These are phyloP conservation scores for Dendrophyllia cribrosa DNA, from an alignment of 64 coral and sea anemone species.

Conservation along the genomic window DNA sequence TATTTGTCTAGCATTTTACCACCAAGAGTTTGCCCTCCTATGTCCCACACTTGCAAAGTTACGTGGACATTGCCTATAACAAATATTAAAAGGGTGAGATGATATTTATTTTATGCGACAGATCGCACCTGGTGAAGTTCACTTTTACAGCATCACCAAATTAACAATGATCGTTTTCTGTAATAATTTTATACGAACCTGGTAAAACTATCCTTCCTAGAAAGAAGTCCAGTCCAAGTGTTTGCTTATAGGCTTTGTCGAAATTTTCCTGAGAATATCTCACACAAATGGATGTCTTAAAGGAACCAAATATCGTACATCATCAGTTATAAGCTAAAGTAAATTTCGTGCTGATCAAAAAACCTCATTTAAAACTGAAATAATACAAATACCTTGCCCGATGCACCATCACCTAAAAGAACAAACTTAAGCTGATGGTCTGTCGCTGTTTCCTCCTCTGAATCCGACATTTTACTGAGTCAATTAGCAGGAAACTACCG, in stretches of 20 bases:
- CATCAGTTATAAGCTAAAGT: not conserved
- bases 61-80: constrained; percentile 87
- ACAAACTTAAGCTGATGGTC: constrained; percentile 99
- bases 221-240: constrained; percentile 96
- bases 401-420: constrained; percentile 94
- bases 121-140: not conserved
- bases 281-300: constrained; percentile 94
- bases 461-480: constrained; percentile 80
- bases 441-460: constrained; percentile 89
- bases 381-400: constrained; percentile 80
- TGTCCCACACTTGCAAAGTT: constrained; percentile 98
- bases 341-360: not conserved
- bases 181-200: constrained; percentile 35
- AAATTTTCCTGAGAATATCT: constrained; percentile 97
- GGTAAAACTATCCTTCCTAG: constrained; percentile 86
- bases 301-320: not conserved
- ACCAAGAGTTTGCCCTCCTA: constrained; percentile 96
- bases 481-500: not conserved
- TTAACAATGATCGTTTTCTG: not conserved
- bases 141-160: not conserved
- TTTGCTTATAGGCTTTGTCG: constrained; percentile 96
- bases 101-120: not conserved
- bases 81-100: not conserved
- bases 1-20: constrained; percentile 99
- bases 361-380: not conserved